A percentile compares a stretch with the other conserved stretches of the same genome.
Evolutionary conservation across 2,797 vertebrate species (phyloP).

Genomic region (Anguilla marmorata): DNA sequence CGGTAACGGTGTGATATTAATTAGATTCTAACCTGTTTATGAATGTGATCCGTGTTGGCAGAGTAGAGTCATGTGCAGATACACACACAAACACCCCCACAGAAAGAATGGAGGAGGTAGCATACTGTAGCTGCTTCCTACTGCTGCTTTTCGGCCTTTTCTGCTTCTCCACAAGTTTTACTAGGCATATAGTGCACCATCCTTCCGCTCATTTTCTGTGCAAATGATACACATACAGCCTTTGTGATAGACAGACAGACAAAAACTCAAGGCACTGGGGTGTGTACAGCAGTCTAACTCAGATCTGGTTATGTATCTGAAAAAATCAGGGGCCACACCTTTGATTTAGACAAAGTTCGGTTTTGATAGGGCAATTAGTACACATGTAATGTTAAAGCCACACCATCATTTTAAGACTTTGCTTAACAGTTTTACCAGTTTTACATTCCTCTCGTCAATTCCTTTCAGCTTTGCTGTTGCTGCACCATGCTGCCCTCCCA

Average conservation of each 20-base stretch:
- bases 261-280: background rate
- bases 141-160: background rate
- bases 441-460: too few species aligned
- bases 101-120: background rate
- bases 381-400: background rate
- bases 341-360: background rate
- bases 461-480: too few species aligned
- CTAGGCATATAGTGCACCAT: background rate
- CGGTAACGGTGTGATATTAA: background rate
- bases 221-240: background rate
- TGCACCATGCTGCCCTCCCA: too few species aligned
- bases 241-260: background rate
- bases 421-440: background rate
- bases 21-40: conserved; percentile 22
- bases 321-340: background rate
- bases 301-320: background rate
- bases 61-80: background rate
- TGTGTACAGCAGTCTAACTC: background rate
- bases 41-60: background rate
- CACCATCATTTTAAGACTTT: too few species aligned
- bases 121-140: background rate
- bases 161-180: background rate
- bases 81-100: background rate
- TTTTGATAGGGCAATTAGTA: too few species aligned
- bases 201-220: background rate